A percentile compares a stretch with the other conserved stretches of the same genome.
phyloP scores from a whole-genome alignment of 2,888 invertebrate genomes.

The Leptinotarsa peninsularis region DNA sequence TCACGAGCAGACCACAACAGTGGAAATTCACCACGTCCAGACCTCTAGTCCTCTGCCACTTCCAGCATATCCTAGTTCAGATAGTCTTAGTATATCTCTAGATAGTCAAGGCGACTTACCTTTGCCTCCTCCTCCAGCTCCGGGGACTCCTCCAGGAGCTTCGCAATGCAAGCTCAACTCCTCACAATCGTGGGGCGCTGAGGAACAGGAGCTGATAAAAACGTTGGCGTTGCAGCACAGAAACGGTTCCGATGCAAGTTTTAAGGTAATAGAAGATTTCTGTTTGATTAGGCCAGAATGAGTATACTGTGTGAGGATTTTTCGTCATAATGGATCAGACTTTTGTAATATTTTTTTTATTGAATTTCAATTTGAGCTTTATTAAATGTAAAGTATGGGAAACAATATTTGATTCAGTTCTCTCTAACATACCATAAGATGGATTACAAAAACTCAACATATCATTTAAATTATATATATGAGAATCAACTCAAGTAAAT shows the following conservation, averaged over 20 bases:
- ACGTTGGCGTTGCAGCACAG: slow-evolving; percentile 71
- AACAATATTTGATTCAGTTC: too few relatives aligned
- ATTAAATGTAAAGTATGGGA: too few relatives aligned
- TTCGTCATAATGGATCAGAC: not conserved
- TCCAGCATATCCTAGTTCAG: slow-evolving; percentile 76
- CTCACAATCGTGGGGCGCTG: slow-evolving; percentile 71
- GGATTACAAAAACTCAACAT: too few relatives aligned
- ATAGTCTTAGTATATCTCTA: slow-evolving; percentile 73
- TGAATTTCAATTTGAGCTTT: not conserved
- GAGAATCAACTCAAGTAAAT: too few relatives aligned
- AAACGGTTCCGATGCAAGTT: slow-evolving; percentile 85
- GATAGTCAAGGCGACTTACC: slow-evolving; percentile 70
- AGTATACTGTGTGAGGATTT: too few relatives aligned
- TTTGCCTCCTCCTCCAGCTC: slow-evolving; percentile 74
- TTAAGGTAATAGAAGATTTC: slow-evolving; percentile 72
- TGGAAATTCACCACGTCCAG: slow-evolving; percentile 64
- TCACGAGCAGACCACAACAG: slow-evolving; percentile 65
- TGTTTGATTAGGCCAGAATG: not conserved
- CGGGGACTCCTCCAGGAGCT: slow-evolving; percentile 73
- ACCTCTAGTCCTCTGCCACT: slow-evolving; percentile 73
- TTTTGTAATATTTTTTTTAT: slow-evolving; percentile 14
- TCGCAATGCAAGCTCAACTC: slow-evolving; percentile 67
- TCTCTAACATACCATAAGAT: too few relatives aligned
- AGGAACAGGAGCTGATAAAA: slow-evolving; percentile 66
- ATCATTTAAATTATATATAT: too few relatives aligned